Conservation (phyloP, 1,140 invertebrate species). For the Tenebrio molitor region DNA sequence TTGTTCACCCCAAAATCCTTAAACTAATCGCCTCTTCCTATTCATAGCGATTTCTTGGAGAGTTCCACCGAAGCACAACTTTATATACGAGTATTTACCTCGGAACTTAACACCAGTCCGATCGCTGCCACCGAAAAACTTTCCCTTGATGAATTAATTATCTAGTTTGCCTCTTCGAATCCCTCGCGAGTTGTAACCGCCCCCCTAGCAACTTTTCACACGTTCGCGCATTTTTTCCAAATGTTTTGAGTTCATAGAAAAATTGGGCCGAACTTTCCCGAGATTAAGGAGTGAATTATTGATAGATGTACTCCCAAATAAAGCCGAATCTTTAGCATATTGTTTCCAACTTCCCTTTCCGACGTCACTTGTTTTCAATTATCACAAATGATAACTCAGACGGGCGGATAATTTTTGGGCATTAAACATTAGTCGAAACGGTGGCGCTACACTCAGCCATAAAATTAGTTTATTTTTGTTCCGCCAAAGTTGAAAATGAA, state of each 20-base stretch:
- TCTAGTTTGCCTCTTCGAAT: conserved; percentile 3
- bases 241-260: not conserved
- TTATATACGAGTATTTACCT: conserved; percentile 4
- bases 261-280: conserved; percentile 2
- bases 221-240: not conserved
- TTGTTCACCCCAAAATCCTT: conserved; percentile 38
- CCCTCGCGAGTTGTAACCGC: not conserved
- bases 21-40: conserved; percentile 37
- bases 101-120: not conserved
- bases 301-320: conserved; percentile 24
- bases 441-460: not conserved
- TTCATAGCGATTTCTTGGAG: conserved; percentile 20
- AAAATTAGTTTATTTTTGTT: conserved; percentile 34
- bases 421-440: conserved; percentile 14
- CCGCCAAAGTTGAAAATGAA: conserved; percentile 31
- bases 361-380: too few species aligned
- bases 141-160: conserved; percentile 28
- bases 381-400: too few species aligned
- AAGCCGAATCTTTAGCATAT: not conserved
- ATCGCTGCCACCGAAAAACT: conserved; percentile 26
- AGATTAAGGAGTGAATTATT: conserved; percentile 37
- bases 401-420: not conserved
- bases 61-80: not conserved
- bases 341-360: not conserved
- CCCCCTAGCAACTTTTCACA: not conserved